Percentiles rank a stretch among this genome's conserved stretches.
Conservation (phyloP, 92 coral and sea anemone species). For the Actinernus sp. region DNA sequence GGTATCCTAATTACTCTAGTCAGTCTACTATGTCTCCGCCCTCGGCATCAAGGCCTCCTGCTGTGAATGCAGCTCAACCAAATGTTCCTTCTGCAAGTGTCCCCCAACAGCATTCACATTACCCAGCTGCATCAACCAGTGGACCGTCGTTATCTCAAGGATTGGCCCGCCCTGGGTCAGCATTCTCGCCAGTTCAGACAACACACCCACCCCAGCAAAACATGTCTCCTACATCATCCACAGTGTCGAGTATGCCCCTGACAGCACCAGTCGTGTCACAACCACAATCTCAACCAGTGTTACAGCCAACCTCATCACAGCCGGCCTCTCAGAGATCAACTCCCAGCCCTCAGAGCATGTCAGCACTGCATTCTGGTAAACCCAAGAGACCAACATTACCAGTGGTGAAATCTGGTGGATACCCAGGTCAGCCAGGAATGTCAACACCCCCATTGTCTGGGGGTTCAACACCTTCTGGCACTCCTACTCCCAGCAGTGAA, state of each 20-base stretch:
- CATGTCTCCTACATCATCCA: conserved; percentile 8
- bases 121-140: not conserved
- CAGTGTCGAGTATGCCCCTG: not conserved
- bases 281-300: conserved; percentile 25
- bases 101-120: not conserved
- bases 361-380: conserved; percentile 86
- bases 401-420: conserved; percentile 14
- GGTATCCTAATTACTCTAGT: too few species aligned
- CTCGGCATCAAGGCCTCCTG: not conserved
- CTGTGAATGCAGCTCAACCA: not conserved
- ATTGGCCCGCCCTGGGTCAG: conserved; percentile 10
- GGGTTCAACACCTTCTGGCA: conserved; percentile 67
- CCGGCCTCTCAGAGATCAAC: conserved; percentile 32
- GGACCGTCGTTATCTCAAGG: not conserved
- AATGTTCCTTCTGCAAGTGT: too few species aligned
- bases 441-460: conserved; percentile 56
- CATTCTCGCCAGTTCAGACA: conserved; percentile 19
- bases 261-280: conserved; percentile 27
- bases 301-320: conserved; percentile 53
- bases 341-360: conserved; percentile 67
- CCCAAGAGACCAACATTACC: conserved; percentile 82
- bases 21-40: too few species aligned
- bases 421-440: conserved; percentile 39
- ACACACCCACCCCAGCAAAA: not conserved
- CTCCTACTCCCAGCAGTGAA: conserved; percentile 16